Base-by-base conservation (phyloP, 2,888 invertebrate species). In the Aproaerema taeniolella region DNA sequence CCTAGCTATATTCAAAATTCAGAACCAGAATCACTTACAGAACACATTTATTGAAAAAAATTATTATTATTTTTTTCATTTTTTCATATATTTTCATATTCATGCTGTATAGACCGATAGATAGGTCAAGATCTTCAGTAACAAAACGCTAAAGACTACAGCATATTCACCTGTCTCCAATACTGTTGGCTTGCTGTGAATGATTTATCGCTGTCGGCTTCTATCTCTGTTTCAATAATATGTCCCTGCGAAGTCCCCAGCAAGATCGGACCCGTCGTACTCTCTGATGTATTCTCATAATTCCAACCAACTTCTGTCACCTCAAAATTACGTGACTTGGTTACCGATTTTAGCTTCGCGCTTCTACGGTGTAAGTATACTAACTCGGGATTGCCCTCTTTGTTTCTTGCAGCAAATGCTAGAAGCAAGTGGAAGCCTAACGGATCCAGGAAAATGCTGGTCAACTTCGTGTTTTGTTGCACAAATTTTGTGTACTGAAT, bases 261-360 rank as follows among this genome's bases (percentile, higher is more conserved):
- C 28, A 98, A 80, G 55, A 98, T 96, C 0, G 95, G 91, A 1
- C 95, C 95, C 0, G 97, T 95, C 1, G 91, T 88, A 1, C 67
- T 75, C 43, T 92, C 91, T 0, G 90, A 91, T 1, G 88, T 89
- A 51, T 93, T 92, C 41, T 89, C 89, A 52, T 89, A 89, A 71
- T 95, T 97, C 94, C 97, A 98, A 1, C 93, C 97, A 0, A 98
- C 94, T 35, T 95, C 93, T 0, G 97, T 96, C 14, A 98, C 92
- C 65, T 95, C 93, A 69, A 96, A 94, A 28, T 93, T 91, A 49
- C 89, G 86, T 32, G 91, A 91, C 69, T 92, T 93, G 17, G 64
- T 72, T 0, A 87, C 77, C 4, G 74, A 89, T 58, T 93, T 93
- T 7, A 92, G 88, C 73, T 94, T 96, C 2, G 89, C 89, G 11